Base-by-base conservation (phyloP, 2,797 vertebrate genomes). In the Pangasius djambal region DNA sequence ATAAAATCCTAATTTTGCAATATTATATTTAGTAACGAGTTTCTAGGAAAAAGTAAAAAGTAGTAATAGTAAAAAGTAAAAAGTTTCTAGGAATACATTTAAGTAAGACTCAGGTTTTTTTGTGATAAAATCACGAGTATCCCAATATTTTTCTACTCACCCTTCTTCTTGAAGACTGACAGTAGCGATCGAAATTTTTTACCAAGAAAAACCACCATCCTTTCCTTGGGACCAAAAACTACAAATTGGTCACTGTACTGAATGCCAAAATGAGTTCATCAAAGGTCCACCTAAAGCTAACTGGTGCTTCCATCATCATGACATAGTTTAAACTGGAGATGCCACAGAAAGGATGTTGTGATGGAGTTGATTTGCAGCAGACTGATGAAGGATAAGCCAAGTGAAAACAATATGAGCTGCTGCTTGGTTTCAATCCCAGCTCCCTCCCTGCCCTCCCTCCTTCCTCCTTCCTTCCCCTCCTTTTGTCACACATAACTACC, bases 91-190 rank as follows among this genome's bases (percentile, higher is more conserved):
- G 61, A 63, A 28, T 61, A 61, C 59, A 61, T 61, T 18, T 79
- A 18, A 25, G 3, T 28, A 3, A 18, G 3, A 44, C 8, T 18
- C 20, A 61, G 59, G 2, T 18, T 74, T 48, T 77, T 50, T 48
- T 40, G 10, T 40, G 31, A 61, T 61, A 69, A 85, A 52, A 72
- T 37, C 4, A 37, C 12, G 28, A 40, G 22, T 20, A 70, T 50
- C 28, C 31, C 31, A 59, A 37, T 90, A 77, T 90, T 86, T 89
- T 86, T 85, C 15, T 88, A 97, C 98, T 98, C 95, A 98, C 98
- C 97, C 95, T 97, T 98, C 95, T 97, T 98, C 94, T 98, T 99
- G 96, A 98, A 98, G 94, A 98, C 92, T 86, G 97, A 96, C 89
- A 98, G 95, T 85, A 99, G 94, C 83, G 95, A 97, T 77, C 94